Conservation (phyloP, 1,140 invertebrate species). For the Campoletis sonorensis region DNA sequence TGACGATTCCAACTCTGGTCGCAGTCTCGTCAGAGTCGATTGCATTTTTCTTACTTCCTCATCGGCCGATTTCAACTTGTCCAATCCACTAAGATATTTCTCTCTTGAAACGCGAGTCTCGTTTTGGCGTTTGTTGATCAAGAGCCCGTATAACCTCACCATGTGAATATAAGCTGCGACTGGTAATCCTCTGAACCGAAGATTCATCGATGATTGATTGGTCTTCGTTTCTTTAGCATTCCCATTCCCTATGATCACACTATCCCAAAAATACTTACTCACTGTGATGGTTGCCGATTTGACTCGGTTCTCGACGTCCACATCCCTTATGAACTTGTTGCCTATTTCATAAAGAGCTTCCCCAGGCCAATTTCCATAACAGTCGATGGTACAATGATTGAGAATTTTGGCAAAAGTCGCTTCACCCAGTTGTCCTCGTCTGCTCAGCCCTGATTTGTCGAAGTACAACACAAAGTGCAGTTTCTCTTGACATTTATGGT, state of each 20-base stretch:
- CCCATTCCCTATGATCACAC: conserved; percentile 58
- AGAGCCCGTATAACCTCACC: conserved; percentile 77
- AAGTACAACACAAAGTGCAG: conserved; percentile 84
- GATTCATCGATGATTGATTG: conserved; percentile 59
- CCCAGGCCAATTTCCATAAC: conserved; percentile 85
- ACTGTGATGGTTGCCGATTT: conserved; percentile 75
- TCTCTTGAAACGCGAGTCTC: conserved; percentile 77
- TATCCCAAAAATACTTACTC: conserved; percentile 81
- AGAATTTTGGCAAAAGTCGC: conserved; percentile 80
- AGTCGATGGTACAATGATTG: conserved; percentile 86
- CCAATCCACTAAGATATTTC: conserved; percentile 80
- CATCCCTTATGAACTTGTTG: conserved; percentile 79
- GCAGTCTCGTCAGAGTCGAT: conserved; percentile 79
- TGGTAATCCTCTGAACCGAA: conserved; percentile 74
- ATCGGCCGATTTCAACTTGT: conserved; percentile 82
- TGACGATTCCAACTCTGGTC: conserved; percentile 83
- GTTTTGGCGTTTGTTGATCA: conserved; percentile 78
- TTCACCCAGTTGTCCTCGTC: conserved; percentile 62
- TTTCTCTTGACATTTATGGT: conserved; percentile 79
- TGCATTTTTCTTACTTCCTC: conserved; percentile 82
- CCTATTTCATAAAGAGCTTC: conserved; percentile 84
- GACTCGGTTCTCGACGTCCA: conserved; percentile 74
- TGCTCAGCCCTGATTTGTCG: conserved; percentile 75
- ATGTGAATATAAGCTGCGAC: conserved; percentile 78
- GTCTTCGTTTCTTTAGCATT: conserved; percentile 54